Base-by-base conservation (phyloP, 2,888 invertebrate genomes). In the Latrodectus elegans region DNA sequence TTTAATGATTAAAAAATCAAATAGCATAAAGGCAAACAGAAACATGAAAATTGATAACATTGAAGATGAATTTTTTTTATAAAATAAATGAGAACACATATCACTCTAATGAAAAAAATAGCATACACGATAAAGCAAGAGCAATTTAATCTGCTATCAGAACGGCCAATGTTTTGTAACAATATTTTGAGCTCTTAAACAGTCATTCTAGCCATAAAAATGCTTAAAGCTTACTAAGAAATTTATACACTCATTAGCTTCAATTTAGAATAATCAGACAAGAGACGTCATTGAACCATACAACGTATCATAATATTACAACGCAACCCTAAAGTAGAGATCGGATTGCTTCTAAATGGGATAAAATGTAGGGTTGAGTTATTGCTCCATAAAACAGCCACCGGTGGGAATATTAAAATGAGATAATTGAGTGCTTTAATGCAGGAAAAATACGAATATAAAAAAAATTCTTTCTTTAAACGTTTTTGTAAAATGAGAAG, bases 351-450 rank as follows among this genome's bases (percentile, higher is more conserved):
- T 71, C 72, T 84, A 78, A 77, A 77, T 60, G 78, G 77, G 72
- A 77, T 52, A 70, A 68, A 83, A 71, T 67, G 70, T 71, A 49
- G 76, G 52, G 71, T 77, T 84, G 84, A 84, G 77, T 78, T 84
- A 84, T 84, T 53, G 84, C 77, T 65, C 78, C 78, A 78, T 84
- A 84, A 84, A 84, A 78, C 78, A 53, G 78, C 22, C 53, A 72
- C 77, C 78, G 49, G n/a, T 73, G 84, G 84, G 77, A 78, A 78
- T 84, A 84, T 84, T 84, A 84, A 78, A 84, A 84, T 78, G 72
- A 73, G 84, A 84, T 84, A 84, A 84, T 84, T 84, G 84, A 84
- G 77, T 77, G 84, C 78, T 84, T 84, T 78, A 84, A 84, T 51
- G 60, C 65, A 72, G 68, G 65, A 78, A 81, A 81, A 81, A 81